Base-by-base conservation (phyloP, 2,797 vertebrate species). In the Heterohyrax brucei region DNA sequence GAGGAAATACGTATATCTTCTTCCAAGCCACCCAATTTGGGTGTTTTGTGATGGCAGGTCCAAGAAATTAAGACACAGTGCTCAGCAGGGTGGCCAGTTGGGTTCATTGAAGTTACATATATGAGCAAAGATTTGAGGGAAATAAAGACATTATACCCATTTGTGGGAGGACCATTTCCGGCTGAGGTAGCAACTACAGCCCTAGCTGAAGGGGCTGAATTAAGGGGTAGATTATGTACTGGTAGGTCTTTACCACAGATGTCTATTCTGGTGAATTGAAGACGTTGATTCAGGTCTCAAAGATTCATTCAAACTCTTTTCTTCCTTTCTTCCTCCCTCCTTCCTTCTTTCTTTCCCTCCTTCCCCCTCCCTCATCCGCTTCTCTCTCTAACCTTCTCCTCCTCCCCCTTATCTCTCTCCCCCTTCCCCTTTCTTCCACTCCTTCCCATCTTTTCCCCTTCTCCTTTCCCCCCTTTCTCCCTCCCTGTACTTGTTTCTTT, bases 91-190 rank as follows among this genome's bases (percentile, higher is more conserved):
- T 73, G 44, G 2, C 59, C 76, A 85, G 64, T 56, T 64, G 28
- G 7, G 33, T 80, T 94, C 66, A 64, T 53, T 87, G 18, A 68
- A 91, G 82, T 68, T n/a, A 93, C 50, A 93, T 13, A 46, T 78
- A 46, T 89, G 50, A 64, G 13, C 24, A 80, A 87, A 89, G 75
- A 30, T 13, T 64, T 3, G 18, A 87, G 81, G 61, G 62, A 39
- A 28, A 87, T 44, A 8, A 96, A 92, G 28, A 10, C 6, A 24
- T 53, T 93, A 59, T 72, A 82, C 22, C 70, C 26, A 28, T 84
- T 30, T 70, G 53, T 28, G 50, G 4, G 48, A 64, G 30, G 68
- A 78, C 59, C 5, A 64, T 82, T 92, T 86, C 21, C 59, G 28
- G 56, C 4, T 94, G 48, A 77, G 28, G 8, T 61, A 19, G 59